Evolutionary conservation across 2,888 invertebrate species (phyloP), one percentile per base, ranked within the genome.

Genomic region (Pseudoips prasinana): DNA sequence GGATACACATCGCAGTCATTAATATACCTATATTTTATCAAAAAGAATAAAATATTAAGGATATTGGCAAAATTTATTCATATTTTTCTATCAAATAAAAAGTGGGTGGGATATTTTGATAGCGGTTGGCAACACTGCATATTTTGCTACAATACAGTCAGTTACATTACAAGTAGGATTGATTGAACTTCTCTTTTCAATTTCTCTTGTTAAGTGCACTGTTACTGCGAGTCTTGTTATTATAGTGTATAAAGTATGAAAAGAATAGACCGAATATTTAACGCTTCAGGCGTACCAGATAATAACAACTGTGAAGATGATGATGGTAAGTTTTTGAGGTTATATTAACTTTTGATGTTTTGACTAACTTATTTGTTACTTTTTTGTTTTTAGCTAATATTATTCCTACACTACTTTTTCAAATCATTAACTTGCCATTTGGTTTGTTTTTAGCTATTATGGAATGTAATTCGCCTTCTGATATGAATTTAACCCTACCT

Each of bases 401-500:
- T 22, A 22, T 22, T 4, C n/a, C n/a, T n/a, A n/a, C 11, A 25
- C 11, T 25, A n/a, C n/a, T 25, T 25, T 25, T 25, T 11, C 25
- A 25, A 25, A 10, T 25, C 10, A 25, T 25, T 25, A 3, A 30
- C 24, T 30, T 30, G 24, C 24, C 24, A 7, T 7, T 30, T 30
- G 23, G 7, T 19, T 30, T 24, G 24, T 30, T 30, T 30, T 30
- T 25, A 30, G 30, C 24, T 30, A 30, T 30, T 30, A 30, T 30
- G 24, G 30, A 30, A 23, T 29, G 24, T 31, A 2, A 31, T 32
- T 20, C 8, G 25, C 25, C 31, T 32, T 25, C 31, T 31, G 31
- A 29, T 25, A 25, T 25, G 25, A 25, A 25, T 25, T 25, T 25
- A 25, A 29, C 29, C 29, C 23, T 29, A 17, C 26, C 26, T 26